phyloP scores from a whole-genome alignment of 2,113 vertebrate genomes.

The Tragelaphus strepsiceros region DNA sequence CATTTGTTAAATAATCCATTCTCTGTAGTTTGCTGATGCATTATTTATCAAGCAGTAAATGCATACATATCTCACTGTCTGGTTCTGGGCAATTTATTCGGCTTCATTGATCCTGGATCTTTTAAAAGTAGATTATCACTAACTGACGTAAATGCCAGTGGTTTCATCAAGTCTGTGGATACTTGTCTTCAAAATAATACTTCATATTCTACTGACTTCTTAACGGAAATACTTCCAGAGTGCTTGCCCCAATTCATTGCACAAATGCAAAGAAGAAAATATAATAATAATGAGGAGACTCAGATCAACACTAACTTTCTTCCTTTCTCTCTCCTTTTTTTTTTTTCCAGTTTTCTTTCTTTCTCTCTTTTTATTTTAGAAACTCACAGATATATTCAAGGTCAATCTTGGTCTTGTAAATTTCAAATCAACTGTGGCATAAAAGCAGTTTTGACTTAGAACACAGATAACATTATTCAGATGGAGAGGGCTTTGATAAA shows the following conservation, averaged over 20 bases:
- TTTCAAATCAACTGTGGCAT: not conserved
- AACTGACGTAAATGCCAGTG: not conserved
- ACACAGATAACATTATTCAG: not conserved
- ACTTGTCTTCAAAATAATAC: not conserved
- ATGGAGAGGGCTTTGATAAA: not conserved
- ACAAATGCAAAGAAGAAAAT: not conserved
- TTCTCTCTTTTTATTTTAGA: not conserved
- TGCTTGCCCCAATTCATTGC: not conserved
- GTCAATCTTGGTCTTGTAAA: not conserved
- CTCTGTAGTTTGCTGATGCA: not conserved
- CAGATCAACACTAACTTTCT: not conserved
- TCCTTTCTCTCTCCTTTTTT: not conserved
- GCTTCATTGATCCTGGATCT: conserved; percentile 5
- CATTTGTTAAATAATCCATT: conserved; percentile 4
- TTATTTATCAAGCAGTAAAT: conserved; percentile 30
- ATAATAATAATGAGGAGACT: not conserved
- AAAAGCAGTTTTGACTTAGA: not conserved
- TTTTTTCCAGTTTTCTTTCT: too few species aligned
- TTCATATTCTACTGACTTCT: not conserved
- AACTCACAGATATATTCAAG: not conserved
- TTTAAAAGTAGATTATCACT: conserved; percentile 37
- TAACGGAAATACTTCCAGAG: not conserved
- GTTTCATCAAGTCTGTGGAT: not conserved
- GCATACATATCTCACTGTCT: not conserved
- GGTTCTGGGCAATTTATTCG: not conserved